Evolutionary conservation across 2,113 vertebrate genomes (phyloP), one percentile per base, ranked within the genome.

Genomic region (Calonectris borealis): DNA sequence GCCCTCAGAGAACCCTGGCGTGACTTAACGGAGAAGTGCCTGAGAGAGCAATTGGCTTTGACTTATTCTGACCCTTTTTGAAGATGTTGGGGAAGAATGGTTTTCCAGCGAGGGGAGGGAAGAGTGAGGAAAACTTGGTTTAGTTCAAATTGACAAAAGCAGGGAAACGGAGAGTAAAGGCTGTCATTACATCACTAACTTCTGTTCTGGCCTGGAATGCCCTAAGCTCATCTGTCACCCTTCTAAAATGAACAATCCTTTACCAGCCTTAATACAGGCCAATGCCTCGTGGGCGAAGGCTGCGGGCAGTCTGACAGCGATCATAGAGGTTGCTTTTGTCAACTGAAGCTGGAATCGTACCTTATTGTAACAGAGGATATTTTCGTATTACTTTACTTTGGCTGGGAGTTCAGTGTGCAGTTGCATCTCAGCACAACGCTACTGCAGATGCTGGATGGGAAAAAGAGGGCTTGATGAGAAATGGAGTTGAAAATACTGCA

Each of bases 401-500:
- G 46, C 72, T 73, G 27, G 44, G 10, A 75, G 26, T 20, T 83
- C 61, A 73, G 75, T 2, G 16, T 55, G 58, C 29, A 42, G 25
- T 66, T 86, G 31, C 32, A 7, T 83, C 84, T 84, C 58, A 16
- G 57, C 57, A 49, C 62, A 68, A 19, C 0, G 8, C 70, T 96
- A 85, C 90, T 95, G 93, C 84, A 92, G 88, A 78, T 81, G 68
- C 93, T 34, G 72, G 65, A 60, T 91, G 87, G 70, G 93, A 94
- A 89, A 89, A 80, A 95, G 58, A 92, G 81, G 60, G 16, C 80
- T 51, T 7, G 26, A 85, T 89, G 94, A 94, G 92, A 96, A 97
- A 96, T 80, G 70, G 95, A 96, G 76, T 82, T 91, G 94, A 94
- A 97, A 96, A 94, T 80, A 51, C 88, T 96, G 90, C 87, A 97